Percentiles rank a stretch among this genome's conserved stretches.
Conservation (phyloP, 2,113 vertebrate genomes). For the Pterocles burchelli region DNA sequence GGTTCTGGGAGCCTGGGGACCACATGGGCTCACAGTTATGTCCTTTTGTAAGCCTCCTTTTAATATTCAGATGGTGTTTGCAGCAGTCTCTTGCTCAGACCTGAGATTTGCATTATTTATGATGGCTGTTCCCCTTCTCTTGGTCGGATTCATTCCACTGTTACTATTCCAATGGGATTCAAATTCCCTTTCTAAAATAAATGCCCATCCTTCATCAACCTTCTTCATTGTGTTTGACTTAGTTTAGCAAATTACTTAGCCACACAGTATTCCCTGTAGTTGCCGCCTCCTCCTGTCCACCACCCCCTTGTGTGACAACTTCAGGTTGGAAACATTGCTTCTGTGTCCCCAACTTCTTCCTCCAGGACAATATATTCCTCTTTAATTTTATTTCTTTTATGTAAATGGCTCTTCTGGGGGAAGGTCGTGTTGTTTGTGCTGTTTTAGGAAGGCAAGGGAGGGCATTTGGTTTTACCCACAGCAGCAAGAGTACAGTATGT, state of each 20-base stretch:
- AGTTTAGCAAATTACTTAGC: not conserved
- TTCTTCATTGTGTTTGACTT: not conserved
- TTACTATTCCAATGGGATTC: slow-evolving; percentile 17
- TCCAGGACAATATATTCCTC: not conserved
- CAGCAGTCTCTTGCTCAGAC: not conserved
- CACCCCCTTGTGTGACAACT: not conserved
- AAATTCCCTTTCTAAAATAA: slow-evolving; percentile 45
- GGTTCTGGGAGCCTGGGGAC: not conserved
- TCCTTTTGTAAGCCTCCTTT: not conserved
- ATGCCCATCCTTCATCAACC: not conserved
- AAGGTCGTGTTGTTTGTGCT: slow-evolving; percentile 56
- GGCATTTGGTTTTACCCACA: slow-evolving; percentile 66
- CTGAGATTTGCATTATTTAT: slow-evolving; percentile 31
- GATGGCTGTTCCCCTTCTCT: not conserved
- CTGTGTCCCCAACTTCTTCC: not conserved
- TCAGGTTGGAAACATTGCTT: not conserved
- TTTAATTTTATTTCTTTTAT: slow-evolving; percentile 36
- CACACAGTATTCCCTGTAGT: not conserved
- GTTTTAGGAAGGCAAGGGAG: slow-evolving; percentile 36
- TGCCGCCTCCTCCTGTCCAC: not conserved
- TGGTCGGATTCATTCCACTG: not conserved
- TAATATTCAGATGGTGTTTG: not conserved
- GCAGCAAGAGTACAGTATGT: slow-evolving; percentile 43
- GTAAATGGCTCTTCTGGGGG: slow-evolving; percentile 28
- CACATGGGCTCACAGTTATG: not conserved